phyloP scores from a whole-genome alignment of 2,888 invertebrate species.

The Papilio gigon region DNA sequence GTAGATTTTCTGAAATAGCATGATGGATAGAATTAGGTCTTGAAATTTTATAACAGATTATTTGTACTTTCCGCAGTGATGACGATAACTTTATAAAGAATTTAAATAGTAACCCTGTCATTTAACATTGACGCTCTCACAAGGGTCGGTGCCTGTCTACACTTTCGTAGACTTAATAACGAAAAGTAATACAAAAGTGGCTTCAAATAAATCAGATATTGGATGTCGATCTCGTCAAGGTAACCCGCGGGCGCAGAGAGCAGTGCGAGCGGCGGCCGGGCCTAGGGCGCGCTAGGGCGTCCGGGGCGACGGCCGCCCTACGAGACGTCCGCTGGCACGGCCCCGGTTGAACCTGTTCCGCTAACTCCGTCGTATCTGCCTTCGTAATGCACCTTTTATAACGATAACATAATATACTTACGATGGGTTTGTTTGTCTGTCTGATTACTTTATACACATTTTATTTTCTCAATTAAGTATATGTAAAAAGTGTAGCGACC shows the following conservation, averaged over 20 bases:
- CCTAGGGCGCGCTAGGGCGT: slow-evolving; percentile 29
- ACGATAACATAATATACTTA: slow-evolving; percentile 11
- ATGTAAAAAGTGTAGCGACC: no score
- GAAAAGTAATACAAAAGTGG: background rate
- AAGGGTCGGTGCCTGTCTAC: background rate
- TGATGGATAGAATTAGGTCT: no score
- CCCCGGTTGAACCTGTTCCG: slow-evolving; percentile 38
- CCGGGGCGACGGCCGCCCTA: slow-evolving; percentile 43
- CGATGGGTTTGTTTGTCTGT: background rate
- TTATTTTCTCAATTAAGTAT: no score
- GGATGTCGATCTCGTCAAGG: slow-evolving; percentile 28
- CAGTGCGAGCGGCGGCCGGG: slow-evolving; percentile 12
- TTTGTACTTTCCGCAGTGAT: no score
- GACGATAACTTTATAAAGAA: no score
- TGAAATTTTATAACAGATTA: no score
- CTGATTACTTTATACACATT: background rate
- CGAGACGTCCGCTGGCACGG: slow-evolving; percentile 44
- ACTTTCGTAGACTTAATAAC: background rate
- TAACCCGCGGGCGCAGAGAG: slow-evolving; percentile 18
- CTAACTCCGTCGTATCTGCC: slow-evolving; percentile 9
- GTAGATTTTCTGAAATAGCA: no score
- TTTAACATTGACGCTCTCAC: background rate
- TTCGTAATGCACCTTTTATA: slow-evolving; percentile 5
- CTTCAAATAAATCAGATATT: slow-evolving; percentile 16
- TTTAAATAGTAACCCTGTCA: background rate